Conservation (phyloP, 2,888 invertebrate genomes). For the Syritta pipiens region DNA sequence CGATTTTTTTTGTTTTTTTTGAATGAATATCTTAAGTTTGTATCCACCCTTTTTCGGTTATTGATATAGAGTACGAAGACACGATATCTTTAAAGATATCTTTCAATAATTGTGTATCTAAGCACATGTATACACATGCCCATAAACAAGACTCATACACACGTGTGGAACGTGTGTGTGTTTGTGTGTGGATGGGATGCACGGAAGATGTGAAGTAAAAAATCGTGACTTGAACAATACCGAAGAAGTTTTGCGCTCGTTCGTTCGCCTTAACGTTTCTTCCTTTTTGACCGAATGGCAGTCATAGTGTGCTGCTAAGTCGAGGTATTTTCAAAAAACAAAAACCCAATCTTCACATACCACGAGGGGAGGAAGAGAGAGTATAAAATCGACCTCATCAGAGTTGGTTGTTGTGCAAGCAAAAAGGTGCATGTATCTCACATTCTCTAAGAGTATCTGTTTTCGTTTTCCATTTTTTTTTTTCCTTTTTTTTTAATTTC, state of each 20-base stretch:
- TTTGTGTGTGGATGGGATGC: too few species aligned
- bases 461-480: background rate
- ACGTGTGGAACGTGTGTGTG: constrained; percentile 18
- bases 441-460: constrained; percentile 48
- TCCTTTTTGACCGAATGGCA: background rate
- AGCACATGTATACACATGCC: constrained; percentile 43
- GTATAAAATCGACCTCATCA: constrained; percentile 67
- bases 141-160: constrained; percentile 46
- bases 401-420: constrained; percentile 50
- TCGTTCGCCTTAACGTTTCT: background rate
- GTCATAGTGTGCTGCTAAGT: constrained; percentile 48
- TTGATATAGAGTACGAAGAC: constrained; percentile 76
- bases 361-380: constrained; percentile 43
- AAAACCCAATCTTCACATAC: constrained; percentile 68
- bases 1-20: constrained; percentile 31
- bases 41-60: constrained; percentile 79
- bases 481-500: constrained; percentile 26
- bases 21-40: constrained; percentile 34
- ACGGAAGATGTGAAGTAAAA: constrained; percentile 70
- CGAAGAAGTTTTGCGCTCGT: constrained; percentile 76
- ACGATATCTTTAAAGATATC: constrained; percentile 66
- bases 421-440: constrained; percentile 55
- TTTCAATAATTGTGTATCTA: constrained; percentile 69
- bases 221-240: constrained; percentile 78
- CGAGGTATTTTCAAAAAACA: constrained; percentile 60